phyloP scores from a whole-genome alignment of 2,113 vertebrate species.

The Takifugu flavidus region DNA sequence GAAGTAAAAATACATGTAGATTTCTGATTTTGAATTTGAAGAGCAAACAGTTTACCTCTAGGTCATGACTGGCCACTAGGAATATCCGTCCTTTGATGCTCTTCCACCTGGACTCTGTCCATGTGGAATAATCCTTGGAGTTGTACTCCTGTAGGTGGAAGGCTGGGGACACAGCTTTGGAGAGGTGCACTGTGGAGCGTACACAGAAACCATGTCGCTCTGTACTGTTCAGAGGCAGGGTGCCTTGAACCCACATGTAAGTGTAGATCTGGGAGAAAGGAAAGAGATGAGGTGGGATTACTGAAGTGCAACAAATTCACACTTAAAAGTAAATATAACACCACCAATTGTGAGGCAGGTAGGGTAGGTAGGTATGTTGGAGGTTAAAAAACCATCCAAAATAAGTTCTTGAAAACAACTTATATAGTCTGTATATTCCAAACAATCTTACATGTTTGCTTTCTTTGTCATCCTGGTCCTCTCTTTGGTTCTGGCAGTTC shows the following conservation, averaged over 20 bases:
- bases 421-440: not conserved
- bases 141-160: slow-evolving; percentile 84
- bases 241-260: slow-evolving; percentile 85
- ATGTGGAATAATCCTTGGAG: slow-evolving; percentile 87
- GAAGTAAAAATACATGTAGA: too few species aligned
- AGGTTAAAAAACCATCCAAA: not conserved
- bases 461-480: slow-evolving; percentile 61
- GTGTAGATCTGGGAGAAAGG: slow-evolving; percentile 70
- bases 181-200: slow-evolving; percentile 71
- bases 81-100: slow-evolving; percentile 86
- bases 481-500: slow-evolving; percentile 76
- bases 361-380: not conserved
- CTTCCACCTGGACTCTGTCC: slow-evolving; percentile 97
- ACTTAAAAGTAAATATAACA: not conserved
- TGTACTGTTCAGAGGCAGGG: slow-evolving; percentile 68
- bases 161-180: slow-evolving; percentile 83
- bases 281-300: too few species aligned
- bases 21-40: not conserved
- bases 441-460: slow-evolving; percentile 75
- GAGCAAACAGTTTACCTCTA: slow-evolving; percentile 78
- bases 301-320: not conserved
- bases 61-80: slow-evolving; percentile 87
- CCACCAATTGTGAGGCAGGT: too few species aligned
- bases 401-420: not conserved
- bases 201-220: slow-evolving; percentile 72